phyloP scores from a whole-genome alignment of 2,888 invertebrate species.

The Pachycephus smyrnensis region DNA sequence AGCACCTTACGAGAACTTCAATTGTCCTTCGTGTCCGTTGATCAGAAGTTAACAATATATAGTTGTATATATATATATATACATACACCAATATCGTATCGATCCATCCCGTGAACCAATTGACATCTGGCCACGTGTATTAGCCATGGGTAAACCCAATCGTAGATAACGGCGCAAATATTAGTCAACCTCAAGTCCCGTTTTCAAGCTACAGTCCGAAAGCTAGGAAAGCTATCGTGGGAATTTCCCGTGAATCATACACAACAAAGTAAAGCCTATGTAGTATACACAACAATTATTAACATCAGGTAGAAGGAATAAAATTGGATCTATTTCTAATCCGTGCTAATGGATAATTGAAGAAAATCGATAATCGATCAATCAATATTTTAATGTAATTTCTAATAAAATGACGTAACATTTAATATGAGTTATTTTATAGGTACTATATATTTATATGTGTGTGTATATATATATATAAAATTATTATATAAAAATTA shows the following conservation, averaged over 20 bases:
- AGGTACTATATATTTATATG: neutral
- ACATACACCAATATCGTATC: too few species aligned
- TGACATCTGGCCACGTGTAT: neutral
- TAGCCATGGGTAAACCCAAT: neutral
- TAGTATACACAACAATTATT: too few species aligned
- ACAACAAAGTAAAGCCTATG: too few species aligned
- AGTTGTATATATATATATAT: neutral
- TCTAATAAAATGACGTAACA: too few species aligned
- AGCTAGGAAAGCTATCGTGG: neutral
- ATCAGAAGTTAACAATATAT: neutral
- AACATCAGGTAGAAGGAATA: too few species aligned
- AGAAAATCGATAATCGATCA: too few species aligned
- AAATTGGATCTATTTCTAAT: too few species aligned
- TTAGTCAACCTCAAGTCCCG: neutral
- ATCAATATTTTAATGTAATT: too few species aligned
- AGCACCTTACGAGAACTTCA: neutral
- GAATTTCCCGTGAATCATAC: neutral
- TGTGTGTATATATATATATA: neutral
- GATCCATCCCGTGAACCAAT: neutral
- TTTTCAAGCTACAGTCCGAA: neutral
- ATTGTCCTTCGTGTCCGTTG: neutral
- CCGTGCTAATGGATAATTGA: too few species aligned
- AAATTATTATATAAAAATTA: neutral
- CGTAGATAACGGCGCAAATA: neutral
- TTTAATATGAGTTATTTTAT: neutral